Conservation (phyloP, 2,888 invertebrate species). For the Andrena haemorrhoa region DNA sequence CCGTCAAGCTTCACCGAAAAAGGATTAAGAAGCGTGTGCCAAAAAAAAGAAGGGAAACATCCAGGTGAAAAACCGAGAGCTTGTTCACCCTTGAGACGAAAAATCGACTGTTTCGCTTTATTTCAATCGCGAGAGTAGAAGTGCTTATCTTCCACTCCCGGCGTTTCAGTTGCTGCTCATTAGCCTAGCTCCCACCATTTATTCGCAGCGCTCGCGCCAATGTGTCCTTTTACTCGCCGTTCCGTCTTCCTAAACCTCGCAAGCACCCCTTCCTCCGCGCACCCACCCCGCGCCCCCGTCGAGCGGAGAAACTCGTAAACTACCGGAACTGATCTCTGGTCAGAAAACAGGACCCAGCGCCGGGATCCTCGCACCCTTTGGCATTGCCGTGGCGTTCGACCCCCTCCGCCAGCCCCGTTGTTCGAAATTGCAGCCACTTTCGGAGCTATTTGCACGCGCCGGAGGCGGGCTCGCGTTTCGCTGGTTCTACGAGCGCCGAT, state of each 20-base stretch:
- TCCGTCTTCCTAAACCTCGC: slow-evolving; percentile 1
- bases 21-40: neutral
- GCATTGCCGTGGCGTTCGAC: slow-evolving; percentile 25
- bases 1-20: neutral
- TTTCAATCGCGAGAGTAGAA: neutral
- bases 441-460: slow-evolving; percentile 58
- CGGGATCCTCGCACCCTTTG: slow-evolving; percentile 38
- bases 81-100: neutral
- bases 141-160: neutral
- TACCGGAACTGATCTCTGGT: slow-evolving; percentile 67
- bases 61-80: neutral
- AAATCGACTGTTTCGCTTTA: neutral
- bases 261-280: slow-evolving; percentile 1
- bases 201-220: neutral
- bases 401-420: slow-evolving; percentile 31
- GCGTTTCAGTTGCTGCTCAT: slow-evolving; percentile 8
- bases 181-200: slow-evolving; percentile 31
- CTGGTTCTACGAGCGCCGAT: slow-evolving; percentile 42
- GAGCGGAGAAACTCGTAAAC: slow-evolving; percentile 70
- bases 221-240: neutral
- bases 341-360: slow-evolving; percentile 53
- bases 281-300: neutral
- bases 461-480: slow-evolving; percentile 56
- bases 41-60: neutral
- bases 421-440: slow-evolving; percentile 69